Percentiles rank a stretch among this genome's conserved stretches.
Conservation (phyloP, 1,140 invertebrate genomes). For the Dinothrombium tinctorium region DNA sequence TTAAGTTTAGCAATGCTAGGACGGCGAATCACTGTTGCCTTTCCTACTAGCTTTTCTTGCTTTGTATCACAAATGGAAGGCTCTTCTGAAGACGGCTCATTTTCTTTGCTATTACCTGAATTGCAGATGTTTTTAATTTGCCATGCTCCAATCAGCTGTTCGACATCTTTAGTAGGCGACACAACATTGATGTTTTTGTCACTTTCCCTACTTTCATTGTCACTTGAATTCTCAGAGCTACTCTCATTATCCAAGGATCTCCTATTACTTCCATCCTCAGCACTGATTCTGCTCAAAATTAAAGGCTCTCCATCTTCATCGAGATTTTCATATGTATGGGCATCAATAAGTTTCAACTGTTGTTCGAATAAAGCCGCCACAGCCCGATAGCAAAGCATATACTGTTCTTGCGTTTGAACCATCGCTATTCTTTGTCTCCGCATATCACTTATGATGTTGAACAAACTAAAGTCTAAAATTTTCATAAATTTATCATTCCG, state of each 20-base stretch:
- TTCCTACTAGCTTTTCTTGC: conserved; percentile 16
- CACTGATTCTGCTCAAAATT: too few relatives aligned
- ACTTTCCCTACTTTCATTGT: not conserved
- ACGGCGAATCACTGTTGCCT: conserved; percentile 18
- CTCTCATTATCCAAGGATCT: too few relatives aligned
- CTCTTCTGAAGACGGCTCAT: too few relatives aligned
- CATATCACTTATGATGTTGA: conserved; percentile 30
- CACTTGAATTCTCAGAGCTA: not conserved
- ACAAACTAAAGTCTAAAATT: conserved; percentile 27
- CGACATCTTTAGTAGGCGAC: conserved; percentile 1
- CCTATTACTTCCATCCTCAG: too few relatives aligned
- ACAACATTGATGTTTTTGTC: not conserved
- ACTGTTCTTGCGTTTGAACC: conserved; percentile 33
- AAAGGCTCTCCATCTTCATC: conserved; percentile 18
- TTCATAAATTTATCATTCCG: conserved; percentile 1
- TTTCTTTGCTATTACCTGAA: too few relatives aligned
- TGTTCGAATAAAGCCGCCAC: conserved; percentile 29
- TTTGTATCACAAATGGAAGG: conserved; percentile 7
- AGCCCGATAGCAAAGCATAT: conserved; percentile 28
- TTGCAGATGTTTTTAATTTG: not conserved
- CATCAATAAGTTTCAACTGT: conserved; percentile 29
- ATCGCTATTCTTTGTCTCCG: conserved; percentile 33
- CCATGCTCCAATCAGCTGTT: not conserved
- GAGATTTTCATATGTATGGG: conserved; percentile 32
- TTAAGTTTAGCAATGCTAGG: conserved; percentile 26